Conservation (phyloP, 2,888 invertebrate genomes). For the Hypena proboscidalis region DNA sequence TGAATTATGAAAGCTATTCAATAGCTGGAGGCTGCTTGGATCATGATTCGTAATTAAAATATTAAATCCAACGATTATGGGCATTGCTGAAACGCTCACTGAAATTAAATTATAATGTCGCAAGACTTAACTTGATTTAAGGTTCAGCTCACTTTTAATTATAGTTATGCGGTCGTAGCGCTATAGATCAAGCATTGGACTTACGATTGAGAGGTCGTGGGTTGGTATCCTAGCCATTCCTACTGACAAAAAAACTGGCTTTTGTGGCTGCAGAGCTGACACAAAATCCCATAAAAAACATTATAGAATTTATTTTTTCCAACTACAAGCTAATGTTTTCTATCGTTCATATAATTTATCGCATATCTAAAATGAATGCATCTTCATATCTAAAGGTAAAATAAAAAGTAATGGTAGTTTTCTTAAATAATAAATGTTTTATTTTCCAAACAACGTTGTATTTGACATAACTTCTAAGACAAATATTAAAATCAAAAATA, state of each 20-base stretch:
- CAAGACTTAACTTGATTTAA: constrained; percentile 2
- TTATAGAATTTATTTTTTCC: too few relatives aligned
- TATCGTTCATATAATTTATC: too few relatives aligned
- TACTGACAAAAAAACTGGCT: too few relatives aligned
- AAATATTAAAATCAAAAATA: background rate
- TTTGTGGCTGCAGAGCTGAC: too few relatives aligned
- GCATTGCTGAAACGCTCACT: constrained; percentile 25
- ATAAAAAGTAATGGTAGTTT: background rate
- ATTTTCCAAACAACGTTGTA: constrained; percentile 1
- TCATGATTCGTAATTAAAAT: constrained; percentile 35
- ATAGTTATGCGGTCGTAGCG: too few relatives aligned
- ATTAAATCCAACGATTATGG: constrained; percentile 34
- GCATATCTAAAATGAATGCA: too few relatives aligned
- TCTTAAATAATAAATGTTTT: background rate
- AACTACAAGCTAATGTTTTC: too few relatives aligned
- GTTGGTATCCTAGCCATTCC: too few relatives aligned
- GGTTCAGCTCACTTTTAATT: background rate
- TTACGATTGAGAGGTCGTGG: too few relatives aligned
- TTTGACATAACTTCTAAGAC: constrained; percentile 1
- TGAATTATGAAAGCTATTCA: constrained; percentile 29
- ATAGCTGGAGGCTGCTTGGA: constrained; percentile 18
- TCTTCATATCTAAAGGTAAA: too few relatives aligned
- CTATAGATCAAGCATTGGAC: too few relatives aligned
- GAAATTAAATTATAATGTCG: constrained; percentile 34
- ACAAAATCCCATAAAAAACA: too few relatives aligned